phyloP scores from a whole-genome alignment of 2,888 invertebrate genomes.

The Aphidoletes aphidimyza region DNA sequence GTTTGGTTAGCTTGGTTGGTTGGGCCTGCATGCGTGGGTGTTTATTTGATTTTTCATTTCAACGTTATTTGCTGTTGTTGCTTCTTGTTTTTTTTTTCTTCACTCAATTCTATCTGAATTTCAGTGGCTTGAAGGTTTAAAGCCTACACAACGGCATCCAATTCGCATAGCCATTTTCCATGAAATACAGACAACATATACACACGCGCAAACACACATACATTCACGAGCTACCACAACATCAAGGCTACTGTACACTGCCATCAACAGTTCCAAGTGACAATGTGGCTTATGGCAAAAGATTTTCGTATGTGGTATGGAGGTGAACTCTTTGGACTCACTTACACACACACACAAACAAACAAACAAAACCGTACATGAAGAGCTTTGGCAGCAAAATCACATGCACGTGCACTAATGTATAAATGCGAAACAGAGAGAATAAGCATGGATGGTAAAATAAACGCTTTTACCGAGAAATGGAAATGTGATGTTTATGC shows the following conservation, averaged over 20 bases:
- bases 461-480: conserved; percentile 22
- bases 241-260: conserved; percentile 29
- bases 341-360: not conserved
- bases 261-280: not conserved
- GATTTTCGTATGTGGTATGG: too few species aligned
- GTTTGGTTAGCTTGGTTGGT: not conserved
- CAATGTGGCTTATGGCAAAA: conserved; percentile 4
- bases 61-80: not conserved
- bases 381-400: not conserved
- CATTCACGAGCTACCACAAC: not conserved
- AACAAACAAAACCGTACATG: not conserved
- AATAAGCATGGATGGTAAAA: conserved; percentile 20
- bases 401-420: not conserved
- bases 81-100: not conserved
- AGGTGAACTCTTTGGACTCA: too few species aligned
- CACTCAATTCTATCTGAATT: not conserved
- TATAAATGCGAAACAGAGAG: not conserved
- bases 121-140: not conserved
- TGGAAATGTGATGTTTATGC: conserved; percentile 48
- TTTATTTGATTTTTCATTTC: conserved; percentile 49
- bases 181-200: conserved; percentile 2
- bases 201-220: not conserved
- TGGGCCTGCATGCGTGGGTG: not conserved
- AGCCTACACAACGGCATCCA: not conserved
- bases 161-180: not conserved